Conservation (phyloP, 2,797 vertebrate species). For the Kryptolebias ocellatus region DNA sequence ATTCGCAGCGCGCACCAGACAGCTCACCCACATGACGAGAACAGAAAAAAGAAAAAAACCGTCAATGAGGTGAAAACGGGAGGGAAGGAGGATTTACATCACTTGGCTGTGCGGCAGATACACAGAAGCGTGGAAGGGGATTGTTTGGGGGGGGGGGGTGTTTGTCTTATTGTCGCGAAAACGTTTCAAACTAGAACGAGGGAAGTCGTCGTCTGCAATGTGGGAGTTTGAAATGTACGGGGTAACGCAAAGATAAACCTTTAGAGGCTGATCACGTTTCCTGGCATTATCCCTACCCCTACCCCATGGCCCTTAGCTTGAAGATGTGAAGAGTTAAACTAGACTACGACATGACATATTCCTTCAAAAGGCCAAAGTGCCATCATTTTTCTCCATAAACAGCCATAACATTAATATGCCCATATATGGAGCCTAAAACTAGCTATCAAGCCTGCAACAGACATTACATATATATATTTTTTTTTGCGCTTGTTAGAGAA, state of each 20-base stretch:
- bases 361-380: no score
- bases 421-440: no score
- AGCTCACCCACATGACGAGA: conserved; percentile 13
- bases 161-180: conserved; percentile 21
- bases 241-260: conserved; percentile 18
- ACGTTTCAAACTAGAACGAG: conserved; percentile 66
- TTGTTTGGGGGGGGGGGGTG: conserved; percentile 9
- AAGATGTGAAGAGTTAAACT: no score
- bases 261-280: conserved; percentile 7
- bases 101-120: conserved; percentile 15
- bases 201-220: conserved; percentile 33
- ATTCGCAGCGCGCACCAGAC: conserved; percentile 16
- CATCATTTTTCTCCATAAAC: no score
- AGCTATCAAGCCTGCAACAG: no score
- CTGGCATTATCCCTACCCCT: no score
- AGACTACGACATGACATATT: no score
- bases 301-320: no score
- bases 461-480: no score
- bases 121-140: conserved; percentile 27
- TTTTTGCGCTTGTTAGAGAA: no score
- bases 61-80: conserved; percentile 23
- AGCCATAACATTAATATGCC: no score
- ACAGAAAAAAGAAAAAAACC: conserved; percentile 8
- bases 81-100: conserved; percentile 36
- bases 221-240: conserved; percentile 19